Base-by-base conservation (phyloP, 2,888 invertebrate genomes). In the Oscheius sp. region DNA sequence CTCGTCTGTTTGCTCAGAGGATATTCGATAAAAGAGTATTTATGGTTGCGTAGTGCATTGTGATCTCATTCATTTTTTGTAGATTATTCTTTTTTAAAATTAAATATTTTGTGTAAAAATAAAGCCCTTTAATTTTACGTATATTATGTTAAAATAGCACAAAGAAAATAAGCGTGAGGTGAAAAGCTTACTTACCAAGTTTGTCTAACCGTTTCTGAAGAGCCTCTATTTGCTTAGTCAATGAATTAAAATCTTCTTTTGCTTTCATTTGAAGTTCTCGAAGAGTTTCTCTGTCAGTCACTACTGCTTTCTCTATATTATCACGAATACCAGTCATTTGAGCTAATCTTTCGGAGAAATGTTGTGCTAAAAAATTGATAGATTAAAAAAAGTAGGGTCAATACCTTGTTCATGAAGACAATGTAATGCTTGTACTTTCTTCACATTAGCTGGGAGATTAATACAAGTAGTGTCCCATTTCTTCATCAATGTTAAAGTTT, bases 381-480 rank as follows among this genome's bases (percentile, higher is more conserved):
- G 20, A 64, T 3, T 12, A 14, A 32, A 36, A 30, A 63, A 36
- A 26, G 3, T 45, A 9, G 54, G 28, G 28, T 28, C 6, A 45
- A 14, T 47, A 74, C 74, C 70, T 63, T 79, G 79, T 63, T 79
- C 79, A 61, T 79, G 79, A 14, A 79, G 68, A 28, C 71, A 64
- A 45, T 72, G 72, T 44, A 79, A 56, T 4, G 77, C 66, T 24
- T 79, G 77, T 9, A 79, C 68, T 51, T 75, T 74, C 45, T 76
- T 79, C 32, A 76, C 72, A 54, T 74, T 76, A 30, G 71, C 71
- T n/a, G 77, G 75, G 3, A 79, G 70, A 32, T 73, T 66, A 0
- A 71, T 63, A 61, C 77, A 77, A 8, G 74, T 59, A 20, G 74
- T 68, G 49, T 79, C 79, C 79, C 79, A 75, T 49, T 75, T 77